Percentiles rank a stretch among this genome's conserved stretches.
Conservation (phyloP, 2,113 vertebrate genomes). For the Dicaeum eximium region DNA sequence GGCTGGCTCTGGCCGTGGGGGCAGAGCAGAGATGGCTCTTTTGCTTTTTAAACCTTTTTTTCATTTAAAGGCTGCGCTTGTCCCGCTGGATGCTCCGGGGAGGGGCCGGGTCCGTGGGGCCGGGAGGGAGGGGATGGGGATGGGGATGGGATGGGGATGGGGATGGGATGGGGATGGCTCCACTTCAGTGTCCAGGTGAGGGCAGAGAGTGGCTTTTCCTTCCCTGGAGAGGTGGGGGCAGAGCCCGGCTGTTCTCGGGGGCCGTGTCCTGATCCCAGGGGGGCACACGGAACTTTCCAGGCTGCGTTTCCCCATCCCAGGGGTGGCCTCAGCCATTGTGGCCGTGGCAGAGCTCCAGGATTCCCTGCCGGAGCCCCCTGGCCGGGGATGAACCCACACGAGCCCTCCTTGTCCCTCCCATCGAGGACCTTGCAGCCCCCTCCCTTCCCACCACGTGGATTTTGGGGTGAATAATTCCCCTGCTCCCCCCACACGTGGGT, state of each 20-base stretch:
- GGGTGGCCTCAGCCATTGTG: background rate
- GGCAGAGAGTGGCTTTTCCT: fast-evolving
- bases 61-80: background rate
- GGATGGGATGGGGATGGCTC: background rate
- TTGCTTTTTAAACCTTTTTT: background rate
- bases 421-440: background rate
- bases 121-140: background rate
- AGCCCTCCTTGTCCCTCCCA: background rate
- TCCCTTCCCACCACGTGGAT: fast-evolving
- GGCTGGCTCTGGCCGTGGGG: no score
- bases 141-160: background rate
- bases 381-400: background rate
- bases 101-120: background rate
- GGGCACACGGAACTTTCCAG: background rate
- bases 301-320: background rate
- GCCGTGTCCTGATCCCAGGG: background rate
- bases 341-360: background rate
- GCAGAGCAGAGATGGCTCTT: background rate
- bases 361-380: background rate
- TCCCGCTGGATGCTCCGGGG: fast-evolving
- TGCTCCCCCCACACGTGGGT: fast-evolving
- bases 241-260: background rate
- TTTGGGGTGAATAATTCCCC: background rate
- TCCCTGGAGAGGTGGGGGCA: background rate
- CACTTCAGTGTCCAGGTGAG: background rate